Conservation (phyloP, 2,888 invertebrate genomes). For the Clivina fossor region DNA sequence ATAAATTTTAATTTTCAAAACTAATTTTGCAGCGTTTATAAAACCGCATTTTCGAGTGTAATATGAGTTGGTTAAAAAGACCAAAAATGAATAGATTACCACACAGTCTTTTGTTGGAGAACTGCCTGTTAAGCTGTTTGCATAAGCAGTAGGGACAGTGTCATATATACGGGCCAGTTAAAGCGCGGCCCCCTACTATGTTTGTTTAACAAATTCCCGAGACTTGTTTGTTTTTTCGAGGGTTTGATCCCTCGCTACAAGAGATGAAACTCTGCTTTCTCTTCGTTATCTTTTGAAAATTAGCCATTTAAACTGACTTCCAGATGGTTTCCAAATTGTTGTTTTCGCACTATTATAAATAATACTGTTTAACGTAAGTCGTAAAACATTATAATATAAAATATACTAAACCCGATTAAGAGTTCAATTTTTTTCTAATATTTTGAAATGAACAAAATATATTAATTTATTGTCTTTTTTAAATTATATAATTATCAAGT, state of each 20-base stretch:
- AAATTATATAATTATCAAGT: too few species aligned
- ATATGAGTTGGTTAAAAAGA: constrained; percentile 15
- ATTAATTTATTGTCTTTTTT: too few species aligned
- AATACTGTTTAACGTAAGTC: too few species aligned
- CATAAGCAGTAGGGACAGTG: not conserved
- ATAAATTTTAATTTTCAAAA: constrained; percentile 3
- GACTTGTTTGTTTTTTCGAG: too few species aligned
- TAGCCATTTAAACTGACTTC: constrained; percentile 11
- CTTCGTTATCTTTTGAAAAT: constrained; percentile 13
- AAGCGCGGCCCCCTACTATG: too few species aligned
- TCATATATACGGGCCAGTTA: constrained; percentile 4
- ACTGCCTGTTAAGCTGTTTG: constrained; percentile 7
- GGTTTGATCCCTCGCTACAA: not conserved
- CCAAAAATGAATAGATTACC: constrained; percentile 17
- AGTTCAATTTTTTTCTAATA: too few species aligned
- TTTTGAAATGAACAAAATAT: too few species aligned
- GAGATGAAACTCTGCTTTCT: not conserved
- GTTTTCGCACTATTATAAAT: too few species aligned
- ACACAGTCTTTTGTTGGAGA: constrained; percentile 3
- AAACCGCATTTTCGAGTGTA: constrained; percentile 2
- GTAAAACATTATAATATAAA: too few species aligned
- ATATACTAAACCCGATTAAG: too few species aligned
- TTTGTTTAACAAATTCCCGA: too few species aligned
- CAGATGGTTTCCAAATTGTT: constrained; percentile 8
- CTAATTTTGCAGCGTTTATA: too few species aligned